Base-by-base conservation (phyloP, 2,113 vertebrate genomes). In the Oxygymnocypris stewartii region DNA sequence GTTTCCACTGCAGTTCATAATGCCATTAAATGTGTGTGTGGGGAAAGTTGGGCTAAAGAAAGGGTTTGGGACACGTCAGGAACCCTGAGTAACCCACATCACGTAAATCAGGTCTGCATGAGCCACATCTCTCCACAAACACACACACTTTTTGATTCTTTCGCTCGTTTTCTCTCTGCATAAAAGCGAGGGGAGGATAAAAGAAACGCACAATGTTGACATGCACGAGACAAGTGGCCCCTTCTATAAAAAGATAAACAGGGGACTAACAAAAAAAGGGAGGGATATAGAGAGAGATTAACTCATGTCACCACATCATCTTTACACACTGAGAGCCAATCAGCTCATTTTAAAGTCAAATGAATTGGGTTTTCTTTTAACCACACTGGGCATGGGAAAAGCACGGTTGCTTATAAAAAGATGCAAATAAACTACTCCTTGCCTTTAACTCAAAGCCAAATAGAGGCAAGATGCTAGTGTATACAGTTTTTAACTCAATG, bases 341-440 rank as follows among this genome's bases (percentile, higher is more conserved):
- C 90, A 94, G 90, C 88, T 92, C 90, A 89, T 93, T 93, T 89
- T 93, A 93, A 93, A 93, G 92, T 94, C 92, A 92, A 94, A 94
- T 92, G 87, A 91, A 92, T 91, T 91, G 89, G 79, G 89, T 90
- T 87, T 91, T 92, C 90, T 88, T 88, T 90, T 90, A 92, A 90
- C 92, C 93, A 93, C 92, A 88, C 91, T 91, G 91, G 91, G 91
- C 92, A 93, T 95, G 94, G 93, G 93, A 95, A 95, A 92, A 7
- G 90, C 54, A 42, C 84, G 88, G 90, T 92, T 89, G 91, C 92
- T 92, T 92, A 89, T 92, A 88, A 91, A 92, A 92, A 84, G 63
- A 86, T 84, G 84, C 88, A 91, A 86, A 92, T 93, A 91, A 94
- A 94, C 93, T 87, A 92, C 93, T 93, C 89, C 89, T 91, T 44